phyloP scores from a whole-genome alignment of 2,113 vertebrate genomes.

The Rhinoptilus africanus region DNA sequence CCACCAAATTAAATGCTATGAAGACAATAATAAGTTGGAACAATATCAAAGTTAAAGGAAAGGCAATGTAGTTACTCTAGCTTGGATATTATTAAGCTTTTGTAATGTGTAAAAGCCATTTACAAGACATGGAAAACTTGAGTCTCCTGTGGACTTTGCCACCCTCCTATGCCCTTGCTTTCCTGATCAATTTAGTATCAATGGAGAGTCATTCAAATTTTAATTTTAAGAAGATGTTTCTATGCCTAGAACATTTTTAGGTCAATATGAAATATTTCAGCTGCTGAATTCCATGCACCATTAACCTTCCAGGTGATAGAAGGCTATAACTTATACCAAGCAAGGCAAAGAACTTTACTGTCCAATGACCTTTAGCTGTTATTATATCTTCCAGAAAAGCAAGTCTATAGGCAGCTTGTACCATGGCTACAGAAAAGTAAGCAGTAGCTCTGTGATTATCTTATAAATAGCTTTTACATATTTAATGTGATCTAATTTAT shows the following conservation, averaged over 20 bases:
- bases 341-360: background rate
- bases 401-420: background rate
- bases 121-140: background rate
- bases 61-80: background rate
- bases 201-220: background rate
- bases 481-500: background rate
- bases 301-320: background rate
- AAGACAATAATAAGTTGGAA: background rate
- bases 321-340: background rate
- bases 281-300: background rate
- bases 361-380: background rate
- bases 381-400: background rate
- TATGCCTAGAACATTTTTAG: background rate
- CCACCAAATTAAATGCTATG: background rate
- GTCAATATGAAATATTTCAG: background rate
- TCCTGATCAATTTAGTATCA: background rate
- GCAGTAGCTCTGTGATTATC: background rate
- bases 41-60: background rate
- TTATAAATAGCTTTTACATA: background rate
- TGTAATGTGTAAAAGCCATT: background rate
- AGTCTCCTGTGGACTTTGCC: background rate
- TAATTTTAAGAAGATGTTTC: background rate
- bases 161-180: background rate
- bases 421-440: background rate
- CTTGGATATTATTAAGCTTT: background rate